Evolutionary conservation across 2,888 invertebrate genomes (phyloP).

Genomic region (Drosophila austrosaltans): DNA sequence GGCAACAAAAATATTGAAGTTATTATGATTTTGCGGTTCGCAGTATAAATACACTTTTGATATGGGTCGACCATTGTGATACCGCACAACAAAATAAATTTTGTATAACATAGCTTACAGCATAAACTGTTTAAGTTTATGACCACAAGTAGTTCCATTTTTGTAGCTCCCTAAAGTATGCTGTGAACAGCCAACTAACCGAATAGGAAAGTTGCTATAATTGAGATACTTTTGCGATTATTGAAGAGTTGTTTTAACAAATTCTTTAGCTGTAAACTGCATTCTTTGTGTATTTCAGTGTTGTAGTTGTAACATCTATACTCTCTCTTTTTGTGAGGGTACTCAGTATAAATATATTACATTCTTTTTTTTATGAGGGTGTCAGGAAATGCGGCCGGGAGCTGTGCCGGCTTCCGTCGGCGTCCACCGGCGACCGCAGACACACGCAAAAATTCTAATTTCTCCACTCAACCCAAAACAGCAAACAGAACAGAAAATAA

Average conservation of each 20-base stretch:
- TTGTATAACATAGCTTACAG: too few species aligned
- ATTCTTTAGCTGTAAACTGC: too few species aligned
- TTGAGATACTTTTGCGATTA: too few species aligned
- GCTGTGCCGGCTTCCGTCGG: conserved; percentile 60
- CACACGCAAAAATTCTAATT: conserved; percentile 69
- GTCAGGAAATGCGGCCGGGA: conserved; percentile 51
- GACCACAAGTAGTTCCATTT: too few species aligned
- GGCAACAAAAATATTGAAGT: conserved; percentile 74
- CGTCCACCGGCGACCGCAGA: conserved; percentile 72
- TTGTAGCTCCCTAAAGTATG: too few species aligned
- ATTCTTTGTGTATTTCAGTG: too few species aligned
- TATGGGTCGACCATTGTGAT: conserved; percentile 9
- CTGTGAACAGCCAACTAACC: too few species aligned
- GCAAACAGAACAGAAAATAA: conserved; percentile 49
- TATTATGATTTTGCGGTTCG: conserved; percentile 66
- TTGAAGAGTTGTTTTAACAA: too few species aligned
- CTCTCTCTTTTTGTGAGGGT: background rate
- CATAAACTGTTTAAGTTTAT: too few species aligned
- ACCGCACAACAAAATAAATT: background rate
- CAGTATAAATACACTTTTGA: background rate
- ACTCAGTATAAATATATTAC: conserved; percentile 71
- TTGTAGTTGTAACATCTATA: background rate
- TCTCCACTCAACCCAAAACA: conserved; percentile 58
- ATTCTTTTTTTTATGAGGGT: conserved; percentile 52
- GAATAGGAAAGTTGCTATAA: background rate